Percentiles rank a stretch among this genome's conserved stretches.
Conservation (phyloP, 2,113 vertebrate species). For the Prunella himalayana region DNA sequence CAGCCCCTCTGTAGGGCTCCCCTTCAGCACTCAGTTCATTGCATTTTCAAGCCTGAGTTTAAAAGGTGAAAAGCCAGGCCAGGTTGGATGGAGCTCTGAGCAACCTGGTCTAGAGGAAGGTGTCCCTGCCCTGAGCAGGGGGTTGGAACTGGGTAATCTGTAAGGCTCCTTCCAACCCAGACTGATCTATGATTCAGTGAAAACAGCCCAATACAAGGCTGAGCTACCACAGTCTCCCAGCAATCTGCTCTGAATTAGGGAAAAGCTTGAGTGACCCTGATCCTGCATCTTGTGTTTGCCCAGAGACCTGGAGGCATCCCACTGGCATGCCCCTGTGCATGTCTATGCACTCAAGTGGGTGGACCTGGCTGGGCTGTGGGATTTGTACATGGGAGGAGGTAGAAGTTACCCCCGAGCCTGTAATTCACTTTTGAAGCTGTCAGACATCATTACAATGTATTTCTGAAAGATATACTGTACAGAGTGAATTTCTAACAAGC, state of each 20-base stretch:
- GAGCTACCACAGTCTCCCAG: neutral
- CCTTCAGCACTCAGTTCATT: neutral
- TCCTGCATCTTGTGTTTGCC: neutral
- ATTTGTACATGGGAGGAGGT: neutral
- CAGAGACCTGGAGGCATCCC: neutral
- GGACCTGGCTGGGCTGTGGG: neutral
- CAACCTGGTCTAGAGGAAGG: neutral
- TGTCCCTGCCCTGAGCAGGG: fast-evolving
- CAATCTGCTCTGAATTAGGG: neutral
- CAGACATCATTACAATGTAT: conserved; percentile 56
- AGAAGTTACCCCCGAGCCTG: neutral
- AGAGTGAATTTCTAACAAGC: conserved; percentile 60
- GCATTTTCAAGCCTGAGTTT: neutral
- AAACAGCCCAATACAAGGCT: neutral
- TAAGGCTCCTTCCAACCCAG: neutral
- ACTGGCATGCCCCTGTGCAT: neutral
- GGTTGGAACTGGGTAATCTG: neutral
- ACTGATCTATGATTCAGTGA: neutral
- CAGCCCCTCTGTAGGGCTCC: fast-evolving
- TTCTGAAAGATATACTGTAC: conserved; percentile 58
- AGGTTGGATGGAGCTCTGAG: neutral
- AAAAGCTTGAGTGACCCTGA: neutral
- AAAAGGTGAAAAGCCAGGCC: neutral
- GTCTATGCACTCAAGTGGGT: fast-evolving
- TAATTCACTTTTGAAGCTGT: conserved; percentile 60